Conservation (phyloP, 2,888 invertebrate genomes). For the Neocrepidodera transversa region DNA sequence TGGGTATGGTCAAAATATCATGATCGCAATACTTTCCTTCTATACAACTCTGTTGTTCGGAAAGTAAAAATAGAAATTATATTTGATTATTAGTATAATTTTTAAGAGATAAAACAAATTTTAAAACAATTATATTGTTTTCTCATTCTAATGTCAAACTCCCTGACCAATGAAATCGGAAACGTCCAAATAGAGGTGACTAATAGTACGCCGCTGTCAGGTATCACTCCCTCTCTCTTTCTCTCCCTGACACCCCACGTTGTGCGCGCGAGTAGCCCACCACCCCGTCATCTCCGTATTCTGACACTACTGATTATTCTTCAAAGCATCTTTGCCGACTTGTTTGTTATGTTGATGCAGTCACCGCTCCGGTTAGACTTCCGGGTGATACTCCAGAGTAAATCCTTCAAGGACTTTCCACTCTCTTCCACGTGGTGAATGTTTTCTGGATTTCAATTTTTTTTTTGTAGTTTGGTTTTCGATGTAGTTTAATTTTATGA, state of each 20-base stretch:
- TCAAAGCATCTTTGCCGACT: slow-evolving; percentile 49
- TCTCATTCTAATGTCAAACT: too few relatives aligned
- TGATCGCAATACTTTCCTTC: too few relatives aligned
- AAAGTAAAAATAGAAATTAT: too few relatives aligned
- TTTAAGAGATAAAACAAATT: too few relatives aligned
- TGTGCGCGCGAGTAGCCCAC: slow-evolving; percentile 48
- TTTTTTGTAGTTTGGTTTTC: too few relatives aligned
- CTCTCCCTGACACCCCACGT: slow-evolving; percentile 58
- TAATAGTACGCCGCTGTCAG: slow-evolving; percentile 56
- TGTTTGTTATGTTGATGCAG: slow-evolving; percentile 47
- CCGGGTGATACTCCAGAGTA: slow-evolving; percentile 44
- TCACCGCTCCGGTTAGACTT: slow-evolving; percentile 43
- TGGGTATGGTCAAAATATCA: too few relatives aligned
- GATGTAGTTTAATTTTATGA: neutral
- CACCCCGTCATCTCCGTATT: slow-evolving; percentile 45
- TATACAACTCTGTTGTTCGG: too few relatives aligned
- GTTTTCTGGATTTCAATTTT: neutral
- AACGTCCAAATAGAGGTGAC: slow-evolving; percentile 10
- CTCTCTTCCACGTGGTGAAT: neutral
- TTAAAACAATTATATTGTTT: too few relatives aligned
- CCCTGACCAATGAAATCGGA: slow-evolving; percentile 6
- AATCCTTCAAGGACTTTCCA: slow-evolving; percentile 7
- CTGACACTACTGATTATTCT: slow-evolving; percentile 53
- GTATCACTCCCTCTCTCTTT: slow-evolving; percentile 41
- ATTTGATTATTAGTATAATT: too few relatives aligned